Base-by-base conservation (phyloP, 2,888 invertebrate genomes). In the Volucella inflata region DNA sequence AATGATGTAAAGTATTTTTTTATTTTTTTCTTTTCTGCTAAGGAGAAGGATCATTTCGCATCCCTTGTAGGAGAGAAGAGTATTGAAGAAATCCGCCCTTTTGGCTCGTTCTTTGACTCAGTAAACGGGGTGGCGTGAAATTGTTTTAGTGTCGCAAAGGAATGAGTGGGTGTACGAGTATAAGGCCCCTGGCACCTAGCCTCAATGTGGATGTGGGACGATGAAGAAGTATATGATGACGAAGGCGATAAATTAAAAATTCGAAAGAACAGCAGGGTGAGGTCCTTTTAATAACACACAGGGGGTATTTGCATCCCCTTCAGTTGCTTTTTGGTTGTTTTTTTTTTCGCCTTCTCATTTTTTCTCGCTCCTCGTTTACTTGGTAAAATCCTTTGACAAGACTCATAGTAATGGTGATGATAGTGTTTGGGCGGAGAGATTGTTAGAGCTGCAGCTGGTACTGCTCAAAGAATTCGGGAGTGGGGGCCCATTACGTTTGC, bases 231-330 rank as follows among this genome's bases (percentile, higher is more conserved):
- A 53, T 42, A 42, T 57, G 64, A 48, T 59, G 79, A 78, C 70
- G 72, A 57, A 21, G 79, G 70, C 59, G 68, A 75, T 79, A 84
- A 84, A 84, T 84, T 79, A 84, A 84, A 81, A 74, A 75, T 75
- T 30, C 74, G 46, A 46, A 53, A 46, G 40, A 59, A 59, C 46
- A 21, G 40, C 8, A n/a, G 36, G 60, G 51, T 64, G 48, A 72
- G 78, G 55, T 44, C 57, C 51, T 30, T 75, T 84, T 84, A 84
- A 79, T 79, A 84, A 84, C 72, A 72, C 72, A 55, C 48, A n/a
- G 55, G 46, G 17, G 59, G 48, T 55, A 59, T 67, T 74, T 68
- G 62, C 59, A 64, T 77, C 44, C 38, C 11, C 12, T 42, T 38
- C 40, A 16, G n/a, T 12, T n/a, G 38, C 11, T 57, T 16, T 21